phyloP scores from a whole-genome alignment of 2,797 vertebrate species.

The Hydrophis major region DNA sequence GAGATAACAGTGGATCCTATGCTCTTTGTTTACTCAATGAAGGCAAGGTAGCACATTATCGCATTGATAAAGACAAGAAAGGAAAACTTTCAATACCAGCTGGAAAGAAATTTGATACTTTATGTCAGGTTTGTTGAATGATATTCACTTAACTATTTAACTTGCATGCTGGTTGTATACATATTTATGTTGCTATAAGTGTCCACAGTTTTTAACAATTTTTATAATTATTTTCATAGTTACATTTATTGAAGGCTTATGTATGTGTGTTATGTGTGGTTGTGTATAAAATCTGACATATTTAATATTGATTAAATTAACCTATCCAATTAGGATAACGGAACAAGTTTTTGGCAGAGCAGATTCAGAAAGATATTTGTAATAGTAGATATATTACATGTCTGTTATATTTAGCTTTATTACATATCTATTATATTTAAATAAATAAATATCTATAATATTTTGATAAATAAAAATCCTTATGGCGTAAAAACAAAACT shows the following conservation, averaged over 20 bases:
- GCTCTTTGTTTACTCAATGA: conserved; percentile 90
- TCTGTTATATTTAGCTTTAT: background rate
- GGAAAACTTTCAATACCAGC: conserved; percentile 93
- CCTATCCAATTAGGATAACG: background rate
- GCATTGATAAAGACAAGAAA: conserved; percentile 85
- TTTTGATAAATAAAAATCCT: too few species aligned
- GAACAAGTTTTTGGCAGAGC: background rate
- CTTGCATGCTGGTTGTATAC: background rate
- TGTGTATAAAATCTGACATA: background rate
- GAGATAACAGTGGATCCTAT: conserved; percentile 84
- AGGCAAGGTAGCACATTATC: conserved; percentile 90
- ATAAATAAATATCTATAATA: too few species aligned
- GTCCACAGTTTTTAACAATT: background rate
- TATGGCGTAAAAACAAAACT: too few species aligned
- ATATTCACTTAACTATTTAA: background rate
- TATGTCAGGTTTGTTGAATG: conserved; percentile 86
- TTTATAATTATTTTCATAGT: conserved; percentile 9
- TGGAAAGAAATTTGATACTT: conserved; percentile 96
- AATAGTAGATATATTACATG: background rate
- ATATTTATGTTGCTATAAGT: background rate
- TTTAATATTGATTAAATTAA: background rate
- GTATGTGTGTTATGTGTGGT: background rate
- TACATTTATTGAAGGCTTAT: background rate
- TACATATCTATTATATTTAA: background rate
- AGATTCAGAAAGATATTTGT: background rate